These are phyloP conservation scores for Leucophora obtusa DNA, from an alignment of 2,888 invertebrate genomes.

Conservation along the genomic window DNA sequence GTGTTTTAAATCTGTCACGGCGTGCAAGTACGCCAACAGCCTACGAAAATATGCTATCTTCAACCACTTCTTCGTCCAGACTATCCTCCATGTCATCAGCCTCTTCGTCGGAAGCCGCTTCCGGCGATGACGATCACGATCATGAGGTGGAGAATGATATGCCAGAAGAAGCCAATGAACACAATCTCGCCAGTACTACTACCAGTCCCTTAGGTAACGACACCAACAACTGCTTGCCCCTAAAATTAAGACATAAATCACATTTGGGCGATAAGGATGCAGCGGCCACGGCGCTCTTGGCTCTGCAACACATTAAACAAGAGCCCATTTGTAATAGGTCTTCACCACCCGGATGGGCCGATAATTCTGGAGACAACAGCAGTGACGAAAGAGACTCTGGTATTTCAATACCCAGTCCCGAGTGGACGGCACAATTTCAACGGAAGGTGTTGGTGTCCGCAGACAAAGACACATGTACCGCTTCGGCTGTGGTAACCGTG, in stretches of 20 bases:
- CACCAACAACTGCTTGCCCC: slow-evolving; percentile 89
- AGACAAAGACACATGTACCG: slow-evolving; percentile 45
- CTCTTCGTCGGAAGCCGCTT: slow-evolving; percentile 83
- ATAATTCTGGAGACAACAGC: slow-evolving; percentile 87
- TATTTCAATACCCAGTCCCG: slow-evolving; percentile 84
- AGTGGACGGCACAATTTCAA: slow-evolving; percentile 77
- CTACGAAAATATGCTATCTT: slow-evolving; percentile 86
- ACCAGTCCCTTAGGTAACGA: slow-evolving; percentile 76
- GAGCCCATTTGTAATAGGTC: slow-evolving; percentile 85
- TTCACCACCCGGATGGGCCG: slow-evolving; percentile 88
- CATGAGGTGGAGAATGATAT: slow-evolving; percentile 56
- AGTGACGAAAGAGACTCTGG: slow-evolving; percentile 94
- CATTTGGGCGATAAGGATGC: slow-evolving; percentile 94
- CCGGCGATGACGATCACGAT: slow-evolving; percentile 79
- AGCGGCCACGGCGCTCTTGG: slow-evolving; percentile 88
- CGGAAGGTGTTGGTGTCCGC: slow-evolving; percentile 71
- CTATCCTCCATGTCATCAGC: slow-evolving; percentile 79
- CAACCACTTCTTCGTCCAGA: slow-evolving; percentile 82
- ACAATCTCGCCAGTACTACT: slow-evolving; percentile 65
- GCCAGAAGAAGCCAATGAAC: slow-evolving; percentile 59
- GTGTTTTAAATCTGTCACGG: slow-evolving; percentile 86
- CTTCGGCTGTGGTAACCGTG: slow-evolving; percentile 52
- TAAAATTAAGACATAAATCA: slow-evolving; percentile 94
- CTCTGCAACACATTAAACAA: slow-evolving; percentile 91
- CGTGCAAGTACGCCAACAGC: slow-evolving; percentile 82